phyloP scores from a whole-genome alignment of 2,888 invertebrate species.

The Phymatocera aterrima region DNA sequence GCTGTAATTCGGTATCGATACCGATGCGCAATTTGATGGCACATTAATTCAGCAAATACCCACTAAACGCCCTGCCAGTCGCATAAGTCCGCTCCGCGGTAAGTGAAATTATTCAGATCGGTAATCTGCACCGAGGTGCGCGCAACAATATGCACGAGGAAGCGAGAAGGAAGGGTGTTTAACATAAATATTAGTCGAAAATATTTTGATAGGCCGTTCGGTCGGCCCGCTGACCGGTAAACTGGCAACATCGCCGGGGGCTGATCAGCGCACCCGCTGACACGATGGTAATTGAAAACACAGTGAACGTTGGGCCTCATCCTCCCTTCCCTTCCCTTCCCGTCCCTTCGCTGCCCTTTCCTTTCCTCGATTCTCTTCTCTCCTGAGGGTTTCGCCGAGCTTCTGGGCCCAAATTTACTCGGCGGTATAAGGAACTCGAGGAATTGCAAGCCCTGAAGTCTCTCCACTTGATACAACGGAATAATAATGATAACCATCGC shows the following conservation, averaged over 20 bases:
- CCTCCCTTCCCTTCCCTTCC: background rate
- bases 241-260: slow-evolving; percentile 55
- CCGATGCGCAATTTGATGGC: no score
- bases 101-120: slow-evolving; percentile 28
- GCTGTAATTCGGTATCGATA: no score
- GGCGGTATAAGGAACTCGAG: slow-evolving; percentile 19
- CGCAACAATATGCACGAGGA: slow-evolving; percentile 15
- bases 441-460: slow-evolving; percentile 26
- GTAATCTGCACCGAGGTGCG: background rate
- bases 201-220: slow-evolving; percentile 64
- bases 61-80: background rate
- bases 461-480: slow-evolving; percentile 19
- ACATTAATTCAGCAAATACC: background rate
- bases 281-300: slow-evolving; percentile 69
- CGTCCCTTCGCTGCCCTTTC: no score
- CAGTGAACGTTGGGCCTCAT: slow-evolving; percentile 48
- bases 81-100: background rate
- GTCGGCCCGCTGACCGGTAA: slow-evolving; percentile 48
- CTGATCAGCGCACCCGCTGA: slow-evolving; percentile 65
- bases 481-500: slow-evolving; percentile 9
- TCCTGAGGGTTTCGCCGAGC: slow-evolving; percentile 9
- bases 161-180: slow-evolving; percentile 53
- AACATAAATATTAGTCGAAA: slow-evolving; percentile 69
- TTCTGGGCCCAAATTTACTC: slow-evolving; percentile 39
- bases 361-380: background rate